A percentile compares a stretch with the other conserved stretches of the same genome.
These are phyloP conservation scores for Cryptophagus acutangulus DNA, from an alignment of 2,888 invertebrate species.

Conservation along the genomic window DNA sequence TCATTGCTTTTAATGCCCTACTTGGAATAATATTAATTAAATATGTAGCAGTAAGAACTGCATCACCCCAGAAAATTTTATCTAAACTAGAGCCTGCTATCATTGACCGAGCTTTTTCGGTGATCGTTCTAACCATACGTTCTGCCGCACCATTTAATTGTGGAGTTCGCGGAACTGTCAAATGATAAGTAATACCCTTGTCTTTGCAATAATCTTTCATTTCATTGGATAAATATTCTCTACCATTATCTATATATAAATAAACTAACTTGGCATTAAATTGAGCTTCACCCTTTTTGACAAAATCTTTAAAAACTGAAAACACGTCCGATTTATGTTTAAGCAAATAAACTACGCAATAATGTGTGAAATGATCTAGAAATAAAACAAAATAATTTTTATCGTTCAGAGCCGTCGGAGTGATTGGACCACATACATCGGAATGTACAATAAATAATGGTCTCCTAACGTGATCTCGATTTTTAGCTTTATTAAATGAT, in stretches of 20 bases:
- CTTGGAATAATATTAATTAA: constrained; percentile 1
- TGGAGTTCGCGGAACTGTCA: constrained; percentile 1
- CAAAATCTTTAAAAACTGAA: neutral
- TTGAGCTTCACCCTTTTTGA: neutral
- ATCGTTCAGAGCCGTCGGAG: constrained; percentile 10
- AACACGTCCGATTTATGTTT: constrained; percentile 2
- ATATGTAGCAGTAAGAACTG: neutral
- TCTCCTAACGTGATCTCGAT: constrained; percentile 12
- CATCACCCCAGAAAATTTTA: constrained; percentile 1
- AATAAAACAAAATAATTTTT: constrained; percentile 10
- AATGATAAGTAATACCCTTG: constrained; percentile 7
- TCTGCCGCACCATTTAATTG: neutral
- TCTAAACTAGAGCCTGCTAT: neutral
- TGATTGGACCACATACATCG: constrained; percentile 18
- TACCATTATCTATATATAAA: constrained; percentile 4
- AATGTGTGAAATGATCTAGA: constrained; percentile 6
- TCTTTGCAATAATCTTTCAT: constrained; percentile 2
- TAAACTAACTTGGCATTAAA: neutral
- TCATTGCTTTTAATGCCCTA: neutral
- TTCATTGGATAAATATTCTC: constrained; percentile 9
- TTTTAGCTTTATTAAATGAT: constrained; percentile 18
- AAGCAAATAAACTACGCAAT: neutral
- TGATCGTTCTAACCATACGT: neutral
- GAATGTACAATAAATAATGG: constrained; percentile 18
- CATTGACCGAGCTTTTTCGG: neutral